These are phyloP conservation scores for human (Homo sapiens) DNA, from an alignment of 2,113 vertebrate species.

Conservation along the genomic window DNA sequence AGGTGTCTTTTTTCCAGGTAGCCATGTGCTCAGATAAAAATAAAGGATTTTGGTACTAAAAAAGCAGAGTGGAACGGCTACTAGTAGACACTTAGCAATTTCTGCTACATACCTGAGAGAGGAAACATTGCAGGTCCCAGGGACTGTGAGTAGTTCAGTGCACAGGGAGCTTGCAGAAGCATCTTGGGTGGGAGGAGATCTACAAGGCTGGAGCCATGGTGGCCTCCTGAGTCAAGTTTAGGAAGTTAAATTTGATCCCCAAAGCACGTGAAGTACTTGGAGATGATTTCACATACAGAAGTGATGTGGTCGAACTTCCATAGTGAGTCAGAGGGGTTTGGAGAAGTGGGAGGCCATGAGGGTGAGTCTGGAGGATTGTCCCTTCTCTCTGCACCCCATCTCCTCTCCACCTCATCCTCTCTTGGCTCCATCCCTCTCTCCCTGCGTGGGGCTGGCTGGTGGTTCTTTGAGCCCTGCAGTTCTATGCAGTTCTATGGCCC, in stretches of 20 bases:
- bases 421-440: neutral
- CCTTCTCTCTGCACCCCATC: neutral
- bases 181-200: neutral
- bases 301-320: neutral
- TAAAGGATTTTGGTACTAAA: neutral
- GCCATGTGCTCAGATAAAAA: neutral
- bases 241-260: neutral
- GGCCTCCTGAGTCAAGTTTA: neutral
- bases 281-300: neutral
- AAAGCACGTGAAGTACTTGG: neutral
- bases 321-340: neutral
- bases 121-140: neutral
- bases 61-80: neutral
- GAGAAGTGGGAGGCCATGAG: fast-evolving
- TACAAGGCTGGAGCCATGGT: neutral
- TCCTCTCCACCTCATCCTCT: neutral
- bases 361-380: no score
- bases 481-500: neutral
- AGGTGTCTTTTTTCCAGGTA: neutral
- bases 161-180: neutral
- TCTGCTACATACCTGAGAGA: neutral
- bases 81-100: neutral
- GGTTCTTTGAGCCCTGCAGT: neutral
- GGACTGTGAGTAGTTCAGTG: neutral
- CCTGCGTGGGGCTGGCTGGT: neutral